A percentile compares a stretch with the other conserved stretches of the same genome.
These are phyloP conservation scores for Morelia viridis DNA, from an alignment of 2,797 vertebrate species.

Conservation along the genomic window DNA sequence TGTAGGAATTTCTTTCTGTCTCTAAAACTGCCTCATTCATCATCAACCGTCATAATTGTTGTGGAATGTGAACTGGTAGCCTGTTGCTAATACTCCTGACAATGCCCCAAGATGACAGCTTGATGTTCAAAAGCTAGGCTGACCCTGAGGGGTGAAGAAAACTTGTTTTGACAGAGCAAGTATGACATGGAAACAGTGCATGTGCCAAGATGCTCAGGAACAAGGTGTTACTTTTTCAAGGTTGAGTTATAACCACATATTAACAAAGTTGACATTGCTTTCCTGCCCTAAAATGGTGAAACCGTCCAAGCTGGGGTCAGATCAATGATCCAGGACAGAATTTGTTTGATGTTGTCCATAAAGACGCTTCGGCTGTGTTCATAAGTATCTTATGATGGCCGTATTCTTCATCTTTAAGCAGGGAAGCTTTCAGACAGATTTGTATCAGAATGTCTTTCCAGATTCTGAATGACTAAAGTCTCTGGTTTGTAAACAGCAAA, in stretches of 20 bases:
- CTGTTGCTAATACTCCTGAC: conserved; percentile 57
- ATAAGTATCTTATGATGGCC: too few species aligned
- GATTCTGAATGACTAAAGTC: not conserved
- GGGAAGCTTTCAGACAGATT: not conserved
- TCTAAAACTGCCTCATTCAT: conserved; percentile 61
- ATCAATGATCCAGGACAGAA: not conserved
- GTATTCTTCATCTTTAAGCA: not conserved
- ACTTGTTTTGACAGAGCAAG: conserved; percentile 66
- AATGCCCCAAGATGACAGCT: conserved; percentile 63
- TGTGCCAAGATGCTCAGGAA: conserved; percentile 48
- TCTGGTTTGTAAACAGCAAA: not conserved
- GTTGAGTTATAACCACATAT: conserved; percentile 13
- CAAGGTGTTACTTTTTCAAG: conserved; percentile 55
- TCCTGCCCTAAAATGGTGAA: not conserved
- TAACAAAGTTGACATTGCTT: not conserved
- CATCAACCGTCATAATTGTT: conserved; percentile 51
- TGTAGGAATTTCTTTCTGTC: conserved; percentile 62
- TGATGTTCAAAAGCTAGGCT: conserved; percentile 64
- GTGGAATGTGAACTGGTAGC: conserved; percentile 58
- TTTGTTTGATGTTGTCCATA: not conserved
- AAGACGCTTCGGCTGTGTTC: too few species aligned
- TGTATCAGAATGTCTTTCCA: not conserved
- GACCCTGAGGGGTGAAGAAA: conserved; percentile 61
- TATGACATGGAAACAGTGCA: conserved; percentile 46
- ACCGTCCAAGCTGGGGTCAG: not conserved